Evolutionary conservation across 92 coral and sea anemone species (phyloP).

Genomic region (Porites evermanni): DNA sequence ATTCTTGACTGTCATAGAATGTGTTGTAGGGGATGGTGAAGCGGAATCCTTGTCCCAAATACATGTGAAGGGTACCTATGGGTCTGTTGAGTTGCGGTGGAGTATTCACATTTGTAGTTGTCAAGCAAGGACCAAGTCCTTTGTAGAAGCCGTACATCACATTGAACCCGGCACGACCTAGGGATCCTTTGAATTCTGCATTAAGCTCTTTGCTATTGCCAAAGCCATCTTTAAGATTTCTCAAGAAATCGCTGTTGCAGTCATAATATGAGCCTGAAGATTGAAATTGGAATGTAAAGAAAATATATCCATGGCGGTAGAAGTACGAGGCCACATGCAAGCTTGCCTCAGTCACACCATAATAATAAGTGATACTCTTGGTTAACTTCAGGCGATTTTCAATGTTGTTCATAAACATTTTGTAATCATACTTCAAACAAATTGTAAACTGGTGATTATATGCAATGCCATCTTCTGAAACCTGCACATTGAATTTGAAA

Average conservation of each 20-base stretch:
- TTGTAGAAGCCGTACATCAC: constrained; percentile 63
- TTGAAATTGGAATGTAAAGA: constrained; percentile 68
- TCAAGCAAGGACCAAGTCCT: constrained; percentile 55
- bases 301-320: constrained; percentile 49
- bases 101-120: constrained; percentile 31
- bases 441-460: constrained; percentile 79
- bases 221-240: constrained; percentile 53
- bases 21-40: constrained; percentile 66
- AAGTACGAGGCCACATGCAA: constrained; percentile 61
- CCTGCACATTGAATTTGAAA: constrained; percentile 43
- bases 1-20: constrained; percentile 83
- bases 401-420: constrained; percentile 56
- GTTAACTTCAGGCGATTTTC: constrained; percentile 60
- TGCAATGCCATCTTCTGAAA: constrained; percentile 43
- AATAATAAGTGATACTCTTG: constrained; percentile 54
- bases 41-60: constrained; percentile 26
- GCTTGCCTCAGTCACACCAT: constrained; percentile 40
- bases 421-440: constrained; percentile 49
- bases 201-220: constrained; percentile 48
- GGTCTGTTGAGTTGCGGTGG: constrained; percentile 57
- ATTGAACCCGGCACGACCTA: constrained; percentile 65
- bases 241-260: constrained; percentile 54
- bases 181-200: constrained; percentile 48
- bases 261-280: constrained; percentile 31
- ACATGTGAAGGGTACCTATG: constrained; percentile 1